Conservation (phyloP, 2,113 vertebrate species). For the Peromyscus maniculatus region DNA sequence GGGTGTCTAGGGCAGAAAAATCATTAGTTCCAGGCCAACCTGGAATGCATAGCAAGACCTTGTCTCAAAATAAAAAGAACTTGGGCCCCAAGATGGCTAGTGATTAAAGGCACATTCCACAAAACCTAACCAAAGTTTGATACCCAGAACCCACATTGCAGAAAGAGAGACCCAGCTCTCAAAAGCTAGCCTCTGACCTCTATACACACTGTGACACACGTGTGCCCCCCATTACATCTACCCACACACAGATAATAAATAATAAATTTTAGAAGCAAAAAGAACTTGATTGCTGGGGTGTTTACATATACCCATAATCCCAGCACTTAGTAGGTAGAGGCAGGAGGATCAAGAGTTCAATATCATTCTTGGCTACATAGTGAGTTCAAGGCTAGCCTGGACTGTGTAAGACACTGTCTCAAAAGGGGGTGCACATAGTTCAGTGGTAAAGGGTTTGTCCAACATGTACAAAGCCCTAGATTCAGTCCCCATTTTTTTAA, state of each 20-base stretch:
- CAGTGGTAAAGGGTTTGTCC: not conserved
- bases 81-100: not conserved
- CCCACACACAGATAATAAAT: not conserved
- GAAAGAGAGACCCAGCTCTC: not conserved
- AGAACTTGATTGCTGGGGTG: not conserved
- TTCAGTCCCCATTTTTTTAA: not conserved
- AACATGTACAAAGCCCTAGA: not conserved
- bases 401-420: not conserved
- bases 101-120: not conserved
- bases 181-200: not conserved
- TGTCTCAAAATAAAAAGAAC: not conserved
- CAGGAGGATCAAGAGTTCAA: not conserved
- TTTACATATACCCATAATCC: not conserved
- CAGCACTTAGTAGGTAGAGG: not conserved
- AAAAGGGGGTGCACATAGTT: not conserved
- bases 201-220: not conserved
- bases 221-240: not conserved
- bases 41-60: not conserved
- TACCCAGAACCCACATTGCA: not conserved
- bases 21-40: not conserved
- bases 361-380: not conserved
- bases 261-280: not conserved
- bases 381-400: not conserved
- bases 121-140: not conserved
- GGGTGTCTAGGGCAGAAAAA: not conserved